Conservation (phyloP, 2,113 vertebrate genomes). For the Anser brachyrhynchus region DNA sequence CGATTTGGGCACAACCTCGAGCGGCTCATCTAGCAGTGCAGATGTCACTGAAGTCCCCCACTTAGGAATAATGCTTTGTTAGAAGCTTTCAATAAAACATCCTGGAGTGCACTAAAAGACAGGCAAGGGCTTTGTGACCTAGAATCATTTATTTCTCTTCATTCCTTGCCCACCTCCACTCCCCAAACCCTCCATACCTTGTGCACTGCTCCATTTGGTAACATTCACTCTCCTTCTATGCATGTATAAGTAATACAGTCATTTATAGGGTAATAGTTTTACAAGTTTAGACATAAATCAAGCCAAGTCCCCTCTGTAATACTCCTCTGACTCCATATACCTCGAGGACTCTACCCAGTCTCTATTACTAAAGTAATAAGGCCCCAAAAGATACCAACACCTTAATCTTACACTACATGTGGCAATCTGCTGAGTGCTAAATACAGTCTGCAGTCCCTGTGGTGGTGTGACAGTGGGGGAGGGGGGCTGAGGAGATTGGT, state of each 20-base stretch:
- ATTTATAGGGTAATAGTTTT: not conserved
- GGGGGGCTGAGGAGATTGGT: not conserved
- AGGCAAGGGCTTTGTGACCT: not conserved
- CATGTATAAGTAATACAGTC: not conserved
- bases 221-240: not conserved
- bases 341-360: not conserved
- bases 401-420: not conserved
- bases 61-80: not conserved
- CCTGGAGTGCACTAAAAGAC: not conserved
- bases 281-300: not conserved
- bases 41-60: not conserved
- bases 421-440: not conserved
- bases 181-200: not conserved
- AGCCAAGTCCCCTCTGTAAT: not conserved
- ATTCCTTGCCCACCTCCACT: not conserved
- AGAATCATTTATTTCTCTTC: not conserved
- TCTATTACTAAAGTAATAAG: not conserved
- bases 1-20: not conserved
- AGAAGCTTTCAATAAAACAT: not conserved
- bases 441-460: not conserved
- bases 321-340: not conserved
- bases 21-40: accelerated
- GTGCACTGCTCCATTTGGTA: not conserved
- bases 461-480: not conserved
- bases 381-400: not conserved